Evolutionary conservation across 2,888 invertebrate genomes (phyloP).

Genomic region (Rhagonycha fulva): DNA sequence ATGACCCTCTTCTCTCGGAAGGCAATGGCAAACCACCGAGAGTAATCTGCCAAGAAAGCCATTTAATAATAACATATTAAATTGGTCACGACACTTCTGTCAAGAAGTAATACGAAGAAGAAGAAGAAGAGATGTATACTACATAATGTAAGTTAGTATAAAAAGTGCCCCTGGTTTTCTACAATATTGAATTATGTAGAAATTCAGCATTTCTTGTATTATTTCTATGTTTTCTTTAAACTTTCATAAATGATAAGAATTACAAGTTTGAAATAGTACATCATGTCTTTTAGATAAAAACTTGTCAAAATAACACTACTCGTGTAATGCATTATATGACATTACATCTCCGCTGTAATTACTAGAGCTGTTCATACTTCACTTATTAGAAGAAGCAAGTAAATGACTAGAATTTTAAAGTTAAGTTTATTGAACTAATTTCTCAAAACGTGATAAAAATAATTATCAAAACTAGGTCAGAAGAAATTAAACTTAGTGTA

Average conservation of each 20-base stretch:
- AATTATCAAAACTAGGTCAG: neutral
- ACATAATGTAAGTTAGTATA: too few relatives aligned
- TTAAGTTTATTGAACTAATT: neutral
- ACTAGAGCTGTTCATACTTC: neutral
- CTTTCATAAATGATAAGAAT: neutral
- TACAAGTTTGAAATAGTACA: neutral
- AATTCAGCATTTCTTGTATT: neutral
- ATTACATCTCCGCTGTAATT: neutral
- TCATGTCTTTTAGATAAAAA: neutral
- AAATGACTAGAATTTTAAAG: neutral
- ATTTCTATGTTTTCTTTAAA: neutral
- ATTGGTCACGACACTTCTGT: too few relatives aligned
- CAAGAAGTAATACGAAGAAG: too few relatives aligned
- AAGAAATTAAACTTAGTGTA: neutral
- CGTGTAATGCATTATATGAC: neutral
- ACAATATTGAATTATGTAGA: too few relatives aligned
- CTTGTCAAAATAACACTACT: neutral
- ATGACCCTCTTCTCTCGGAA: too few relatives aligned
- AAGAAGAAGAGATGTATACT: too few relatives aligned
- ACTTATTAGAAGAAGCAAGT: neutral
- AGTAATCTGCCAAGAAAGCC: too few relatives aligned
- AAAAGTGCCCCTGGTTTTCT: too few relatives aligned
- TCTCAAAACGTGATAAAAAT: neutral
- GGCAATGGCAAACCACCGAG: too few relatives aligned
- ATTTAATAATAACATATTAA: too few relatives aligned